phyloP scores from a whole-genome alignment of 2,888 invertebrate genomes.

The Stenodema calcarata region DNA sequence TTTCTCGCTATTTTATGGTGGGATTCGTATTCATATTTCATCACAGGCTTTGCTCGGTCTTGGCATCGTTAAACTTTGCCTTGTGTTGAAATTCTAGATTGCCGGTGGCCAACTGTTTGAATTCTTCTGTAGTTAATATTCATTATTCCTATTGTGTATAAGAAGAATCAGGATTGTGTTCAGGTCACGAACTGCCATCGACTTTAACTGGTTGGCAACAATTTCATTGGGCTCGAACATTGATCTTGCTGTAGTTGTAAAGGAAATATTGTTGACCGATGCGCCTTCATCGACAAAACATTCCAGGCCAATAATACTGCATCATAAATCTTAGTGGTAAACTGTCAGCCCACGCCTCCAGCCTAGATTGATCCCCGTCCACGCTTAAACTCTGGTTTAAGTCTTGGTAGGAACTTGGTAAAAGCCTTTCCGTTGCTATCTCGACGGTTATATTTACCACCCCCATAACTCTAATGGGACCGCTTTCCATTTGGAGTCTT shows the following conservation, averaged over 20 bases:
- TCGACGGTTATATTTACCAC: neutral
- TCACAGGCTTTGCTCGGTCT: too few relatives aligned
- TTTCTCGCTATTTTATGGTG: too few relatives aligned
- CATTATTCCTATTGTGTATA: too few relatives aligned
- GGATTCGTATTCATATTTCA: too few relatives aligned
- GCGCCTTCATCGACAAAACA: neutral
- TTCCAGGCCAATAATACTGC: neutral
- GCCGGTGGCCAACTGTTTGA: too few relatives aligned
- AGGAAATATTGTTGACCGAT: neutral
- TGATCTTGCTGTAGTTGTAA: neutral
- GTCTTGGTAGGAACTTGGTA: neutral
- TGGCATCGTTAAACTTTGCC: too few relatives aligned
- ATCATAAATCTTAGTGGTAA: neutral
- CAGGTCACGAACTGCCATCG: too few relatives aligned
- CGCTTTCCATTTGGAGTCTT: neutral
- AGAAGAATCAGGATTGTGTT: too few relatives aligned
- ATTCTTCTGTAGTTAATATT: too few relatives aligned
- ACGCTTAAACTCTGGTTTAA: neutral
- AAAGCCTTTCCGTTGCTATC: too few relatives aligned
- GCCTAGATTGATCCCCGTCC: neutral
- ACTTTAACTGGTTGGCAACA: neutral
- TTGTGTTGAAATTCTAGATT: too few relatives aligned
- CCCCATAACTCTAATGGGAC: neutral
- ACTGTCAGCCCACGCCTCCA: neutral
- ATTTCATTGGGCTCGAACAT: neutral